Base-by-base conservation (phyloP, 92 coral and sea anemone species). In the Meandrina meandrites region DNA sequence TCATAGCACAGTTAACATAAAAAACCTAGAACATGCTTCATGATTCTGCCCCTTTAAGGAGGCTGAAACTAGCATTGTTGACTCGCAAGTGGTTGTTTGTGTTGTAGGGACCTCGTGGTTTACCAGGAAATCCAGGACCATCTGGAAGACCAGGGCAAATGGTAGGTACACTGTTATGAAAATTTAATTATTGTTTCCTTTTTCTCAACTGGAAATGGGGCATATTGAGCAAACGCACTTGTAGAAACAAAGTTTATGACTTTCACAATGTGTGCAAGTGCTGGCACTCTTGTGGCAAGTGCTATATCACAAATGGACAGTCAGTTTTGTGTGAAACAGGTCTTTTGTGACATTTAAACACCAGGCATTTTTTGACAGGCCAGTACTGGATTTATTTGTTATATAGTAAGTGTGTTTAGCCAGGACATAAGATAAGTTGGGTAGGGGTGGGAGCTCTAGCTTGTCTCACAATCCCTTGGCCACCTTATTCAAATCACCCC, bases 91-190 rank as follows among this genome's bases (percentile, higher is more conserved):
- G 68, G 30, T 18, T 42, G 58, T 34, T 57, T 54, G 5, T 24
- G 28, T 66, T 67, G 3, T 17, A 86, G 89, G 89, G 89, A 32
- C 89, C 89, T 66, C 89, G 84, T 45, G 89, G 89, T 45, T 67
- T 68, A 22, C 81, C 88, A 58, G 88, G 88, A 84, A 84, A 57
- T 8, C 88, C 88, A 8, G 88, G 88, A 7, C 74, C 84, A 32
- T 60, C 67, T 19, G 93, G 93, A 14, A 76, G 47, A 27, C 69
- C 57, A 22, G 93, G 93, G n/a, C 90, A 78, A 53, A 0, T 81
- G 84, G 93, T 90, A 81, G 31, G 90, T 86, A 72, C 24, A n/a
- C 40, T 18, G 11, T 71, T 70, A 3, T 70, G 40, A 14, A 30
- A 17, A 14, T 30, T 13, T 1, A 31, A 70, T 62, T 13, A 48